These are phyloP conservation scores for Gila orcuttii DNA, from an alignment of 2,113 vertebrate genomes.

Conservation along the genomic window DNA sequence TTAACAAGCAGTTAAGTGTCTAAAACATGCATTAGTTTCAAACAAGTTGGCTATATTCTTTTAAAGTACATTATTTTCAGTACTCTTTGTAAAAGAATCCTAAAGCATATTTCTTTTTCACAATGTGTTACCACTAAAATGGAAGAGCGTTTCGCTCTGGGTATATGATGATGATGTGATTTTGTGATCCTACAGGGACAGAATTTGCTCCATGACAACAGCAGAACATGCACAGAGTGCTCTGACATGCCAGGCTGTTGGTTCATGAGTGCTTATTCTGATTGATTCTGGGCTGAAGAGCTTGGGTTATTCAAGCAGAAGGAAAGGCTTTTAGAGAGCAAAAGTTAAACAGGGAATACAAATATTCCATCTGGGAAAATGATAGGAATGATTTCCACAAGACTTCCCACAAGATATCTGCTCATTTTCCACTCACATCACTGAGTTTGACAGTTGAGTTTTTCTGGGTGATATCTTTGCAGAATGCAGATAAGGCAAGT, in stretches of 20 bases:
- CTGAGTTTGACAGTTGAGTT: slow-evolving; percentile 4
- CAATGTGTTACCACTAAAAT: slow-evolving; percentile 8
- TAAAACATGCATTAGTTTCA: background rate
- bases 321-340: slow-evolving; percentile 14
- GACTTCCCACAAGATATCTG: slow-evolving; percentile 1
- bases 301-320: slow-evolving; percentile 26
- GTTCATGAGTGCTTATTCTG: background rate
- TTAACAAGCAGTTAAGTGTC: background rate
- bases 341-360: slow-evolving; percentile 23
- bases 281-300: slow-evolving; percentile 7
- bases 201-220: slow-evolving; percentile 12
- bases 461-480: slow-evolving; percentile 1
- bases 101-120: background rate
- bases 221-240: background rate
- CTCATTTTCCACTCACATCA: slow-evolving; percentile 13
- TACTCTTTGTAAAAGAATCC: background rate
- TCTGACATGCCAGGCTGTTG: background rate
- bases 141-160: background rate
- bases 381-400: background rate
- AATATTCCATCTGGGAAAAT: slow-evolving; percentile 23
- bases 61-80: background rate
- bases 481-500: background rate
- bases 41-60: background rate
- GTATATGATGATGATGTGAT: background rate
- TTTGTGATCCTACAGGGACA: slow-evolving; percentile 2